Percentiles rank a stretch among this genome's conserved stretches.
These are phyloP conservation scores for Schlechtendalia chinensis DNA, from an alignment of 1,140 invertebrate genomes.

Conservation along the genomic window DNA sequence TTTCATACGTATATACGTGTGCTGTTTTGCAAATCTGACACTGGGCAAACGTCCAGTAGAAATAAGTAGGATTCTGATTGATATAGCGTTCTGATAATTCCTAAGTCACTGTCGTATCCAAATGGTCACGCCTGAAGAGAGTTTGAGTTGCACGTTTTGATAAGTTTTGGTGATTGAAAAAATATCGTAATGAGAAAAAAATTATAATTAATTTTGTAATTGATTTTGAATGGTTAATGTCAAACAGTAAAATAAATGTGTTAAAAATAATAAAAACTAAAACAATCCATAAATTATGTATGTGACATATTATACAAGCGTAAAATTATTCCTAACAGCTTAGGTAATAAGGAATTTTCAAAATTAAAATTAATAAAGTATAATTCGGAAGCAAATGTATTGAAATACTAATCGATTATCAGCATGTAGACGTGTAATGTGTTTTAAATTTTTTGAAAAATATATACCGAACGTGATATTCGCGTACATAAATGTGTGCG, in stretches of 20 bases:
- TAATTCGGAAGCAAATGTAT: not conserved
- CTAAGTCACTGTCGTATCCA: constrained; percentile 3
- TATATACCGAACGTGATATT: not conserved
- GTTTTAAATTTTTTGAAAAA: not conserved
- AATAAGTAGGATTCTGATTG: constrained; percentile 23
- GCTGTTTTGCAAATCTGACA: constrained; percentile 18
- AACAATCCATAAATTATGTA: not conserved
- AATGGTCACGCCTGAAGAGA: constrained; percentile 1
- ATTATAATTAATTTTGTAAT: constrained; percentile 40
- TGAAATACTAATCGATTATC: not conserved
- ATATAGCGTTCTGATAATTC: constrained; percentile 12
- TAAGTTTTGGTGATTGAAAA: not conserved
- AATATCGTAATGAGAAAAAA: constrained; percentile 17
- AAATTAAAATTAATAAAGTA: not conserved
- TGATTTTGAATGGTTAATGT: constrained; percentile 17
- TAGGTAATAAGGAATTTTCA: not conserved
- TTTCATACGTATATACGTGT: not conserved
- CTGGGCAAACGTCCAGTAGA: constrained; percentile 30
- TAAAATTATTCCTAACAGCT: not conserved
- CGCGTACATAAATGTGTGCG: too few species aligned
- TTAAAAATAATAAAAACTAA: constrained; percentile 10
- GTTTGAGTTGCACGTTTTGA: not conserved
- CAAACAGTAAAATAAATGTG: not conserved
- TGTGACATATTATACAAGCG: not conserved
- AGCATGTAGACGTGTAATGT: not conserved